Conservation (phyloP, 2,888 invertebrate genomes). For the Anthophora plumipes region DNA sequence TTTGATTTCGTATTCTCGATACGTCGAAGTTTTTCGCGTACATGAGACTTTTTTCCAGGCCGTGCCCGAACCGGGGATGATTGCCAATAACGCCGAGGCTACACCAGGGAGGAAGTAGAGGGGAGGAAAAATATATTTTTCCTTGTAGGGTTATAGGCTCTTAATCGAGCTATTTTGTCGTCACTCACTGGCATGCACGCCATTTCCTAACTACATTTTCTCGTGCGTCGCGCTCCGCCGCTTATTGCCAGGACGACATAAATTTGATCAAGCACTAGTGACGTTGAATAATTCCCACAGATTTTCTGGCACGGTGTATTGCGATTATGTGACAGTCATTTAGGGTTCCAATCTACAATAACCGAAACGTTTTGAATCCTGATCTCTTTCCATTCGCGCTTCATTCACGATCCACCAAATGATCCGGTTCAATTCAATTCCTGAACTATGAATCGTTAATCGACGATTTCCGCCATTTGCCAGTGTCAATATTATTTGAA, state of each 20-base stretch:
- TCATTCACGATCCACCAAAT: not conserved
- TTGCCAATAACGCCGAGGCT: slow-evolving; percentile 47
- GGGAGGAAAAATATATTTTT: slow-evolving; percentile 33
- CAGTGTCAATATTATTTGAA: slow-evolving; percentile 39
- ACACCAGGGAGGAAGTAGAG: too few relatives aligned
- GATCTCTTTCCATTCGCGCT: not conserved
- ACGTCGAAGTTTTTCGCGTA: slow-evolving; percentile 25
- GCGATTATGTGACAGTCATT: not conserved
- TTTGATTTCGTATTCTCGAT: slow-evolving; percentile 32
- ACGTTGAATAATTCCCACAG: slow-evolving; percentile 42
- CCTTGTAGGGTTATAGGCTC: slow-evolving; percentile 27
- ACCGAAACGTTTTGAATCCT: not conserved
- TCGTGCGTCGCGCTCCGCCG: slow-evolving; percentile 5
- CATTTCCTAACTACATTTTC: slow-evolving; percentile 32
- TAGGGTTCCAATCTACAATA: too few relatives aligned
- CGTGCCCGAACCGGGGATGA: slow-evolving; percentile 35
- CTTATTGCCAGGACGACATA: slow-evolving; percentile 8
- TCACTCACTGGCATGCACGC: slow-evolving; percentile 23
- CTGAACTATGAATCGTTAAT: slow-evolving; percentile 26
- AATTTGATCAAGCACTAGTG: slow-evolving; percentile 30
- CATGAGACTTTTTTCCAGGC: slow-evolving; percentile 12
- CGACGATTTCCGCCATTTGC: slow-evolving; percentile 37
- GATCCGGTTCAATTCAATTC: too few relatives aligned
- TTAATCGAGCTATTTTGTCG: slow-evolving; percentile 58
- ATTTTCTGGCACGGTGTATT: not conserved